phyloP scores from a whole-genome alignment of 2,113 vertebrate genomes.

The Ctenodactylus gundi region DNA sequence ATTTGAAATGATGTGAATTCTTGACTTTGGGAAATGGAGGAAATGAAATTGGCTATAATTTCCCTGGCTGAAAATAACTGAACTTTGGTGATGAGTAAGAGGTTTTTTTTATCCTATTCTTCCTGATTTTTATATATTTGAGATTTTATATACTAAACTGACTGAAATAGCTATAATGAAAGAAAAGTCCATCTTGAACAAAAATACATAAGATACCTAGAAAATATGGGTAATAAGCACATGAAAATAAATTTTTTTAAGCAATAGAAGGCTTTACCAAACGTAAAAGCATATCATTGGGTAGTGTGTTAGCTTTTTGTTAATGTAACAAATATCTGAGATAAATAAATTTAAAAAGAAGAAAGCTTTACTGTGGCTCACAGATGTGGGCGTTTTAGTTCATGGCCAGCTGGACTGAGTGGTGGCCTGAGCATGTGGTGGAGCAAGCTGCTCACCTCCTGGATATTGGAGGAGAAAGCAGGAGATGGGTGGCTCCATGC shows the following conservation, averaged over 20 bases:
- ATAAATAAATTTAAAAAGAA: too few relatives aligned
- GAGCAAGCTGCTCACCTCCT: background rate
- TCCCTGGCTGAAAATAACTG: background rate
- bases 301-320: background rate
- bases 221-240: background rate
- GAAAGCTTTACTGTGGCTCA: background rate
- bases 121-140: background rate
- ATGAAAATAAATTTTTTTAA: background rate
- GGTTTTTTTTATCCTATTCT: background rate
- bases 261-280: background rate
- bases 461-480: background rate
- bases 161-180: conserved; percentile 5
- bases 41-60: background rate
- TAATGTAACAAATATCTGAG: too few relatives aligned
- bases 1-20: background rate
- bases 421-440: background rate
- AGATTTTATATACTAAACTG: conserved; percentile 5
- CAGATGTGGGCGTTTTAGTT: too few relatives aligned
- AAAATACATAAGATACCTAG: background rate
- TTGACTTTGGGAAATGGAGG: background rate
- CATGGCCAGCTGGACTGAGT: background rate
- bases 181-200: background rate
- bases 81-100: background rate
- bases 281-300: background rate
- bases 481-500: background rate